Evolutionary conservation across 30 jellyfish, hydroid and myxozoan genomes (phyloP).

Genomic region (Hydra vulgaris): DNA sequence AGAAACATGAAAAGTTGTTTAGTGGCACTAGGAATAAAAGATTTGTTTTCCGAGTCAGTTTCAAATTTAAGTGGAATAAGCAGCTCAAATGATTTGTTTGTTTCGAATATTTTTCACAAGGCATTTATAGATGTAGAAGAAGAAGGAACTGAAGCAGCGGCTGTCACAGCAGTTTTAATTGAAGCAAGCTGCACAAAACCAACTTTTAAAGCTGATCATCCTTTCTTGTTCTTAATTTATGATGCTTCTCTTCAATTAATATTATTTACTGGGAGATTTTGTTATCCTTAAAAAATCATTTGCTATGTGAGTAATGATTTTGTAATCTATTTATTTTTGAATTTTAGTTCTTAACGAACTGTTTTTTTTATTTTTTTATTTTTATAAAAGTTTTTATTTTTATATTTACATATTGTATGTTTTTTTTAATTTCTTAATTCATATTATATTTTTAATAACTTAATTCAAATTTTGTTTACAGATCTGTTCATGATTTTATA

Average conservation of each 20-base stretch:
- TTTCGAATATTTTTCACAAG: slow-evolving; percentile 56
- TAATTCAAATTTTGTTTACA: too few relatives aligned
- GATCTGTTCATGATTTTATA: too few relatives aligned
- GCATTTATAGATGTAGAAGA: slow-evolving; percentile 79
- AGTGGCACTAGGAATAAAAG: slow-evolving; percentile 35
- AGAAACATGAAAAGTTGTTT: slow-evolving; percentile 25
- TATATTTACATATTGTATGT: too few relatives aligned
- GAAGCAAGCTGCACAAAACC: slow-evolving; percentile 10
- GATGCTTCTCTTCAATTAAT: slow-evolving; percentile 30
- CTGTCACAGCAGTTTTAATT: slow-evolving; percentile 54
- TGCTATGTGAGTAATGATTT: background rate
- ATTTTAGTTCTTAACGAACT: too few relatives aligned
- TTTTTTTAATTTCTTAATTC: too few relatives aligned
- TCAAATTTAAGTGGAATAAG: slow-evolving; percentile 77
- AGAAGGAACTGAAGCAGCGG: slow-evolving; percentile 94
- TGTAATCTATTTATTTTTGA: too few relatives aligned
- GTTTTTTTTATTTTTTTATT: too few relatives aligned
- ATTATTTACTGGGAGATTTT: slow-evolving; percentile 58
- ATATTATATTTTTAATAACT: too few relatives aligned
- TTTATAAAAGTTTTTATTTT: too few relatives aligned
- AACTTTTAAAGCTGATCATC: slow-evolving; percentile 64
- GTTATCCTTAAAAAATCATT: slow-evolving; percentile 21
- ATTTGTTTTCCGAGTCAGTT: slow-evolving; percentile 36
- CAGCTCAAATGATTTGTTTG: slow-evolving; percentile 37
- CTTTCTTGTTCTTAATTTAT: slow-evolving; percentile 53